Evolutionary conservation across 2,113 vertebrate species (phyloP), one percentile per base, ranked within the genome.

Genomic region (Podarcis muralis): DNA sequence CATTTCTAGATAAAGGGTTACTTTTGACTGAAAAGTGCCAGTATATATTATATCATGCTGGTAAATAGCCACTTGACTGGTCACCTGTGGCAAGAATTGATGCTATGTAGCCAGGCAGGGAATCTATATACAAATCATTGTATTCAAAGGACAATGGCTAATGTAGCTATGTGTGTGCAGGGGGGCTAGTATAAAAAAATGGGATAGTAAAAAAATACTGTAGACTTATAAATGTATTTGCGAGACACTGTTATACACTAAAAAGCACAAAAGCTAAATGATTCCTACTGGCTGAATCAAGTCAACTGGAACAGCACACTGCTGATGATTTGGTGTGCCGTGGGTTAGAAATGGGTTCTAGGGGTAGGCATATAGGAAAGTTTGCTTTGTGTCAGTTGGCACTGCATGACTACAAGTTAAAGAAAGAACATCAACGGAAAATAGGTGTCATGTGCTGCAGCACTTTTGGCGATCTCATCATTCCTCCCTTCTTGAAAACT

Each of bases 251-350:
- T 27, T 77, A 77, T 40, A 25, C n/a, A 80, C 43, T 90, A 62
- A 37, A 88, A 88, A 91, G 71, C 68, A 81, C 78, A 72, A 68
- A 3, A 93, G 86, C 27, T 86, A 83, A 83, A 77, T 40, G 65
- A 84, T 90, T 74, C 71, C 25, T 35, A 77, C 78, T 89, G 81
- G 30, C 69, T 8, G 22, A 40, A 69, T 40, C 69, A 68, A 69
- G 20, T 32, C n/a, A 79, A 90, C 72, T 35, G 84, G 65, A 90
- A 71, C 76, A 76, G 59, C 62, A 68, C 25, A 80, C 40, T 62
- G 74, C 78, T 30, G 20, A 43, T 72, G 79, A 37, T 0, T 0
- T 1, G 11, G 40, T 78, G 43, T 78, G 78, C 48, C 22, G 11
- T 15, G 59, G 59, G 59, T 62, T 62, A 57, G 87, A 84, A n/a